phyloP scores from a whole-genome alignment of 2,888 invertebrate genomes.

The Acheta domesticus region DNA sequence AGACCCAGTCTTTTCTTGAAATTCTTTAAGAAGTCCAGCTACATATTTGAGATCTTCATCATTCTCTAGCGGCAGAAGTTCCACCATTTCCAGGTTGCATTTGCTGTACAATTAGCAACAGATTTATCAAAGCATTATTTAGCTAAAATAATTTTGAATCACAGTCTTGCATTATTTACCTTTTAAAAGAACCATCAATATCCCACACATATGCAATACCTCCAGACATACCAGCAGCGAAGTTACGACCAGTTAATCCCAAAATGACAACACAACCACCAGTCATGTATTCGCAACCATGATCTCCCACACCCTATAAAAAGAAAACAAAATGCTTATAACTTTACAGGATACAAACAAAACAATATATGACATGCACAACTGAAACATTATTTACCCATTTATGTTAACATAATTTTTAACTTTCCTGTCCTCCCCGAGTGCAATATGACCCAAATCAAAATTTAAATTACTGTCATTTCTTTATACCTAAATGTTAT shows the following conservation, averaged over 20 bases:
- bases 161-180: slow-evolving; percentile 43
- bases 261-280: slow-evolving; percentile 88
- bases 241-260: slow-evolving; percentile 94
- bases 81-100: slow-evolving; percentile 95
- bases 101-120: slow-evolving; percentile 52
- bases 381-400: not conserved
- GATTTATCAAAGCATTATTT: not conserved
- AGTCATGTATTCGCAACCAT: slow-evolving; percentile 99
- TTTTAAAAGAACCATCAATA: slow-evolving; percentile 75
- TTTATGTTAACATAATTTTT: too few species aligned
- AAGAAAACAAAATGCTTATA: not conserved
- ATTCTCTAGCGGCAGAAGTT: slow-evolving; percentile 75
- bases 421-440: too few species aligned
- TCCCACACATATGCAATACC: slow-evolving; percentile 95
- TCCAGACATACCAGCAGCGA: slow-evolving; percentile 99
- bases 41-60: slow-evolving; percentile 75
- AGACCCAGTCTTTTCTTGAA: slow-evolving; percentile 83
- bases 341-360: not conserved
- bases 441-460: too few species aligned
- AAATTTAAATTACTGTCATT: too few species aligned
- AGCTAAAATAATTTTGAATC: not conserved
- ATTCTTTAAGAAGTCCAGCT: slow-evolving; percentile 74
- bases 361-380: not conserved
- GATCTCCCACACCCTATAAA: slow-evolving; percentile 86
- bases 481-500: too few species aligned